phyloP scores from a whole-genome alignment of 1,140 invertebrate species.

The Apolygus lucorum region DNA sequence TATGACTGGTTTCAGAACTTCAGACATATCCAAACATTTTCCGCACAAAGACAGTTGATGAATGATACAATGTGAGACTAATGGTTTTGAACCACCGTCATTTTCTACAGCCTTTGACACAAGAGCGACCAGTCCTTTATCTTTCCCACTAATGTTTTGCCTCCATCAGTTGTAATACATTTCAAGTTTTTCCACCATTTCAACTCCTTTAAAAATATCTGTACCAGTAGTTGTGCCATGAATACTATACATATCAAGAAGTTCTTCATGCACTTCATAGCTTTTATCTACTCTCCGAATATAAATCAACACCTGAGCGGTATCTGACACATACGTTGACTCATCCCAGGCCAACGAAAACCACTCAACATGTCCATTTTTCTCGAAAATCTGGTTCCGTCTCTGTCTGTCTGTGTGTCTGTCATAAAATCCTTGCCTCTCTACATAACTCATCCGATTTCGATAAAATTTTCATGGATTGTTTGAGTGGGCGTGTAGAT shows the following conservation, averaged over 20 bases:
- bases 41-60: too few relatives aligned
- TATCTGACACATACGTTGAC: neutral
- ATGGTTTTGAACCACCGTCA: slow-evolving; percentile 33
- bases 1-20: slow-evolving; percentile 35
- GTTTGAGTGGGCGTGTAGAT: too few relatives aligned
- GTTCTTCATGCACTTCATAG: neutral
- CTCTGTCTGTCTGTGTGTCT: too few relatives aligned
- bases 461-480: too few relatives aligned
- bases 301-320: neutral
- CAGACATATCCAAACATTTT: too few relatives aligned
- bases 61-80: slow-evolving; percentile 31
- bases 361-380: neutral
- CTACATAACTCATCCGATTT: too few relatives aligned
- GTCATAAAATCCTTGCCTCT: too few relatives aligned
- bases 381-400: too few relatives aligned
- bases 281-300: neutral
- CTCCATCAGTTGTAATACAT: slow-evolving; percentile 25
- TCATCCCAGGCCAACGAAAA: neutral
- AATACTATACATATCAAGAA: neutral
- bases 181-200: slow-evolving; percentile 32
- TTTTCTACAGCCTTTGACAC: slow-evolving; percentile 34
- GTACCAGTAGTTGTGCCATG: neutral
- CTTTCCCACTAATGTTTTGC: slow-evolving; percentile 35
- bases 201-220: neutral
- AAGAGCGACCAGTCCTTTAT: slow-evolving; percentile 35